Percentiles rank a stretch among this genome's conserved stretches.
Evolutionary conservation across 2,888 invertebrate genomes (phyloP).

Genomic region (Coenonympha arcania): DNA sequence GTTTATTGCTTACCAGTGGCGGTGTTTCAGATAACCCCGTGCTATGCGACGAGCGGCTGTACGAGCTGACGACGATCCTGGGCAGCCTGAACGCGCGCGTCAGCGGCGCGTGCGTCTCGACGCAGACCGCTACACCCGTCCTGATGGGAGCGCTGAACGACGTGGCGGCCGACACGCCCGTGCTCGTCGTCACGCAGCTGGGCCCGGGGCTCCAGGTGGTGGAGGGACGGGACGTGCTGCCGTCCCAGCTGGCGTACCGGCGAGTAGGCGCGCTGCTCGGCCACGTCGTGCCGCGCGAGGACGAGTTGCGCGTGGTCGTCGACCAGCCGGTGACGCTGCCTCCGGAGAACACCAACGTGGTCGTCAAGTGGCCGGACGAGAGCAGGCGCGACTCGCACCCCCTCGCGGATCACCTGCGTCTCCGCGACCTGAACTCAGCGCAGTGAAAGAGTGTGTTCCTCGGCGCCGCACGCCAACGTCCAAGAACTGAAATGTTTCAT

Average conservation of each 20-base stretch:
- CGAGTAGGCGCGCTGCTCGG: constrained; percentile 58
- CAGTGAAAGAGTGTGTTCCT: constrained; percentile 42
- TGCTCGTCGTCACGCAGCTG: constrained; percentile 50
- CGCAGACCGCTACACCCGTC: constrained; percentile 49
- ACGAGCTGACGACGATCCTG: constrained; percentile 80
- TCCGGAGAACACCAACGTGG: constrained; percentile 48
- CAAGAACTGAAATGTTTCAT: constrained; percentile 49
- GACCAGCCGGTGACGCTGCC: constrained; percentile 64
- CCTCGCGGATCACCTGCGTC: constrained; percentile 52
- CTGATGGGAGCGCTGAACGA: constrained; percentile 59
- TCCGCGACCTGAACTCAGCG: constrained; percentile 53
- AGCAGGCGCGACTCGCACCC: constrained; percentile 45
- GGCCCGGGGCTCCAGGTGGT: constrained; percentile 36
- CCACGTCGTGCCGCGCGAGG: constrained; percentile 55
- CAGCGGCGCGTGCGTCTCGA: constrained; percentile 75
- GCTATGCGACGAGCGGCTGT: constrained; percentile 81
- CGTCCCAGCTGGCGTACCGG: constrained; percentile 47
- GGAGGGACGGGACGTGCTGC: constrained; percentile 34
- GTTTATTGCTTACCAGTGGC: background rate
- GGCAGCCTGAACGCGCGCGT: constrained; percentile 82
- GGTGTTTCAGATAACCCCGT: constrained; percentile 82
- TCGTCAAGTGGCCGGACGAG: constrained; percentile 64
- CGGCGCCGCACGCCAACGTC: constrained; percentile 32
- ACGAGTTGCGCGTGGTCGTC: constrained; percentile 54
- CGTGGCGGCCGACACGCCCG: constrained; percentile 44